Evolutionary conservation across 2,113 vertebrate species (phyloP), one percentile per base, ranked within the genome.

Genomic region (Chloebia gouldiae): DNA sequence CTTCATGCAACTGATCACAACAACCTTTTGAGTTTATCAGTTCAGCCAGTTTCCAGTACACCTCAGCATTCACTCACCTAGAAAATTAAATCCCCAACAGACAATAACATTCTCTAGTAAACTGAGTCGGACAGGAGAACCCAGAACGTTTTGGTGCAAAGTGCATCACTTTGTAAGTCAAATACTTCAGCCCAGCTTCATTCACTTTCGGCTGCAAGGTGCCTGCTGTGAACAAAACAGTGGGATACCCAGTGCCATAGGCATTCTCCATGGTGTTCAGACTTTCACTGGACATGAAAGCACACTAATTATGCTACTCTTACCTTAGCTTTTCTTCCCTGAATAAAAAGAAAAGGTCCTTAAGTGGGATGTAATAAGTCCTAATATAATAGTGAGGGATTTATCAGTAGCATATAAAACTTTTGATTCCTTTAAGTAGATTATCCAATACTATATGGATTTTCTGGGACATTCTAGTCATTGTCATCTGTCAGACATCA

Each of bases 231-330:
- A 70, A 42, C 20, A 57, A 44, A 56, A 23, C 56, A 83, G 22
- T 19, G 37, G 10, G 42, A 42, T 18, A 35, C 22, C 17, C 69
- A 66, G 21, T 7, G 19, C 68, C 33, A 47, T 1, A 66, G 73
- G 54, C 25, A 30, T 16, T 50, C 47, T 44, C 50, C 6, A 9
- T 19, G 39, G 28, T 57, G 54, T 19, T 61, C 15, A 50, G 20
- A n/a, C 17, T 75, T 69, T 5, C 30, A 69, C 23, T 35, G 33
- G 5, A 60, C 23, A 8, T 66, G n/a, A 66, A 30, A 78, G 27
- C 27, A 49, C 0, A 0, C 11, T 40, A 79, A 27, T 15, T 37
- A 80, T 0, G 0, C 21, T 40, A 47, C 15, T 16, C 17, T 30
- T 54, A 68, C 40, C 53, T 69, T n/a, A 44, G 50, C 23, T 91